phyloP scores from a whole-genome alignment of 2,888 invertebrate species.

The Actias luna region DNA sequence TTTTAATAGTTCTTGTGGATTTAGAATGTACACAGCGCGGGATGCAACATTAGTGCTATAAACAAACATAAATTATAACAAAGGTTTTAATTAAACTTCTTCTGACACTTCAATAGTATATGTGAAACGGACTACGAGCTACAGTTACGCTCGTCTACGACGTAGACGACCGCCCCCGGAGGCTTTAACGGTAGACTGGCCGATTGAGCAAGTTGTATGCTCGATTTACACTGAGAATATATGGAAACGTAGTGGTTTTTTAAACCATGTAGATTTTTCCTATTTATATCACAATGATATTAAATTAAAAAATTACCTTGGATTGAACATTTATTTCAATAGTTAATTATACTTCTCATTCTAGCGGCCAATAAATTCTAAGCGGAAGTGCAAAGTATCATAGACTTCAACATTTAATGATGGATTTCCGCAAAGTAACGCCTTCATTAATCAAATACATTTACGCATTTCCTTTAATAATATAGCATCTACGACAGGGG shows the following conservation, averaged over 20 bases:
- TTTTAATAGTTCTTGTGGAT: neutral
- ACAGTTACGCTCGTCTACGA: slow-evolving; percentile 39
- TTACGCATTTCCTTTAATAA: no score
- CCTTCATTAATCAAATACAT: no score
- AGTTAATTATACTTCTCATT: no score
- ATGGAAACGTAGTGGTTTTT: neutral
- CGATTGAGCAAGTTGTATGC: slow-evolving; percentile 22
- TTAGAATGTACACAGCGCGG: neutral
- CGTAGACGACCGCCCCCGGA: slow-evolving; percentile 57
- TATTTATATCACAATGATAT: no score
- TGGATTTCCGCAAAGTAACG: no score
- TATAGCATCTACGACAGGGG: no score
- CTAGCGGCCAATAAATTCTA: no score
- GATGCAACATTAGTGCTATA: neutral
- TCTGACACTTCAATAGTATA: slow-evolving; percentile 23
- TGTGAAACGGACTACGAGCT: slow-evolving; percentile 34
- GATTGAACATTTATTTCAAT: no score
- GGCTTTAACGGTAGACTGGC: slow-evolving; percentile 54
- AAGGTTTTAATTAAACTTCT: slow-evolving; percentile 6
- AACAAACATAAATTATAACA: slow-evolving; percentile 1
- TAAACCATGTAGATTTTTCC: no score
- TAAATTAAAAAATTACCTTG: no score
- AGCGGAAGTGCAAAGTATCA: no score
- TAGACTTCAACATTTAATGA: no score
- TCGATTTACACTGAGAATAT: slow-evolving; percentile 15